Base-by-base conservation (phyloP, 2,113 vertebrate genomes). In the Vimba vimba region DNA sequence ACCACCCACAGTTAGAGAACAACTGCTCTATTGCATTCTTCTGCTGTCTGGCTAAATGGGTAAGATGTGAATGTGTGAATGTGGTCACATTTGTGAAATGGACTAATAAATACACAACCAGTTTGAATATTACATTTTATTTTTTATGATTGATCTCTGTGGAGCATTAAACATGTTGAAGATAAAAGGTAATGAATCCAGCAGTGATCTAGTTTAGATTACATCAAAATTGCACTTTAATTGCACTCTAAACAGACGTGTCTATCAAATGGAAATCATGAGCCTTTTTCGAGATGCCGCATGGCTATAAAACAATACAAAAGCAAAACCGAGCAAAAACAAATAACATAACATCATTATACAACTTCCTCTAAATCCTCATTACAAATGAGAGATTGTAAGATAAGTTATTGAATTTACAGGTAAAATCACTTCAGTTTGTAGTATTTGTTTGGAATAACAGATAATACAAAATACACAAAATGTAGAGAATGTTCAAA, bases 151-250 rank as follows among this genome's bases (percentile, higher is more conserved):
- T 88, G 88, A 88, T 88, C 85, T 90, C 83, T 87, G 86, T 89
- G 91, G 88, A 89, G 84, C 89, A 89, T 89, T 90, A 89, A 82
- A 90, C 91, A 91, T 87, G 83, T 90, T 76, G 90, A 86, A 87
- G 87, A 87, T 85, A 90, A 90, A 86, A 87, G 76, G 85, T 84
- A 85, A 82, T 57, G 76, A 39, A 75, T 89, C 91, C 89, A 86
- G 89, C 88, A 90, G 85, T 86, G 83, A 91, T 83, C 89, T 88
- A 82, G 79, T 83, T 75, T 71, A 89, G 86, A 89, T 89, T 89
- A 90, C 87, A 89, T 88, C 86, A 90, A 88, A 91, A 87, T 84
- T 80, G 89, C 88, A 91, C 88, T 90, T 90, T 81, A 88, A 86
- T 88, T 82, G 88, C 87, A 89, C 85, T 89, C 86, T 86, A 89